A percentile compares a stretch with the other conserved stretches of the same genome.
These are phyloP conservation scores for Homarus americanus DNA, from an alignment of 1,140 invertebrate genomes.

Conservation along the genomic window DNA sequence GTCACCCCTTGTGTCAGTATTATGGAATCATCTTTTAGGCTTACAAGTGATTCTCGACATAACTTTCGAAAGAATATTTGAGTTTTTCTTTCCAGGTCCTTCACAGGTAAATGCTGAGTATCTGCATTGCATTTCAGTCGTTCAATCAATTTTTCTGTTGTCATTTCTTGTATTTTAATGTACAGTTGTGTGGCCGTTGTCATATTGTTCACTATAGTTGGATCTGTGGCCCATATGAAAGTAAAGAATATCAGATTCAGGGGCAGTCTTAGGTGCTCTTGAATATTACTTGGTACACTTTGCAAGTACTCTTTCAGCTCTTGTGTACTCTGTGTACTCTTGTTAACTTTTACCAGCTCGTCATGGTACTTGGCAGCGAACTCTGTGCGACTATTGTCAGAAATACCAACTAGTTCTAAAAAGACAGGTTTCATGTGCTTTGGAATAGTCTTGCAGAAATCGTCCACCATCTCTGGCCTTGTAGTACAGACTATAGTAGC, in stretches of 20 bases:
- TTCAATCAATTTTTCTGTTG: constrained; percentile 10
- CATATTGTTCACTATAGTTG: constrained; percentile 18
- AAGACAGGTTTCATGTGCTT: not conserved
- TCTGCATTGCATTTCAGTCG: not conserved
- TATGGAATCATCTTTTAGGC: constrained; percentile 8
- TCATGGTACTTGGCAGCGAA: constrained; percentile 40
- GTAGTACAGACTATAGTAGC: constrained; percentile 19
- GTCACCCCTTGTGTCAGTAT: constrained; percentile 13
- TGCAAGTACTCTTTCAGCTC: constrained; percentile 24
- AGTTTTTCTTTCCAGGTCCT: constrained; percentile 12
- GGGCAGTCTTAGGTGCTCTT: constrained; percentile 37
- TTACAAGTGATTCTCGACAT: not conserved
- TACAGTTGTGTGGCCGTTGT: constrained; percentile 44
- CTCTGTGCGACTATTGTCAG: not conserved
- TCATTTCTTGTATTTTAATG: not conserved
- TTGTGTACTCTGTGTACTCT: constrained; percentile 13
- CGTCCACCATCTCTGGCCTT: constrained; percentile 13
- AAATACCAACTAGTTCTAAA: constrained; percentile 25
- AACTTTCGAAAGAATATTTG: constrained; percentile 7
- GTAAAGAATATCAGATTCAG: constrained; percentile 30
- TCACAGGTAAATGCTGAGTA: not conserved
- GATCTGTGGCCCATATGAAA: constrained; percentile 13
- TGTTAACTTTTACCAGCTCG: constrained; percentile 9
- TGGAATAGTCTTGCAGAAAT: constrained; percentile 41
- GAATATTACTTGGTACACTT: not conserved